These are phyloP conservation scores for Pardosa pseudoannulata DNA, from an alignment of 2,888 invertebrate genomes.

Conservation along the genomic window DNA sequence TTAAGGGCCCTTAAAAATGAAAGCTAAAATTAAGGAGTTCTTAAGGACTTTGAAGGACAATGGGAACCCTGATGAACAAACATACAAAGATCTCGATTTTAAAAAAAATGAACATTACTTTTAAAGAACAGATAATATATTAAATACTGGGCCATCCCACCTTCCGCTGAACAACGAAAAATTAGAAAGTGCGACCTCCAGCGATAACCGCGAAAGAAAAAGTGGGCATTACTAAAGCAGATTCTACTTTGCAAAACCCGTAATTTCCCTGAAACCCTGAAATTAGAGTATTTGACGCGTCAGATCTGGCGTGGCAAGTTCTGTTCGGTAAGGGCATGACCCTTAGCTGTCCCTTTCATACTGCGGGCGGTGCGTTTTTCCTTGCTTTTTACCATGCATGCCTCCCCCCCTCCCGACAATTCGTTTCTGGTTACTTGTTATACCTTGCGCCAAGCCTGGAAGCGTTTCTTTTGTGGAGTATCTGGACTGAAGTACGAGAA, in stretches of 20 bases:
- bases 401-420: background rate
- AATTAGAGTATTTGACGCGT: conserved; percentile 10
- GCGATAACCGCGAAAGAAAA: no score
- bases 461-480: conserved; percentile 4
- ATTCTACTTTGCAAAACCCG: conserved; percentile 4
- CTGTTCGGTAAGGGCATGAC: background rate
- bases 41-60: no score
- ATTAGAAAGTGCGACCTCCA: no score
- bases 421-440: conserved; percentile 13
- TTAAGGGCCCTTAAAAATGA: no score
- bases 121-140: no score
- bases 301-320: background rate
- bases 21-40: no score
- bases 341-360: conserved; percentile 16
- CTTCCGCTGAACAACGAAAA: no score
- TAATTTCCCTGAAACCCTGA: conserved; percentile 6
- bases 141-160: no score
- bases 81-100: no score
- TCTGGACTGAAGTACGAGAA: background rate
- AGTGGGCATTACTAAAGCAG: no score
- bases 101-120: no score
- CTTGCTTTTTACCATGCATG: conserved; percentile 1
- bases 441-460: background rate
- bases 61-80: no score
- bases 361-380: background rate